Conservation (phyloP, 2,113 vertebrate genomes). For the Megaptera novaeangliae region DNA sequence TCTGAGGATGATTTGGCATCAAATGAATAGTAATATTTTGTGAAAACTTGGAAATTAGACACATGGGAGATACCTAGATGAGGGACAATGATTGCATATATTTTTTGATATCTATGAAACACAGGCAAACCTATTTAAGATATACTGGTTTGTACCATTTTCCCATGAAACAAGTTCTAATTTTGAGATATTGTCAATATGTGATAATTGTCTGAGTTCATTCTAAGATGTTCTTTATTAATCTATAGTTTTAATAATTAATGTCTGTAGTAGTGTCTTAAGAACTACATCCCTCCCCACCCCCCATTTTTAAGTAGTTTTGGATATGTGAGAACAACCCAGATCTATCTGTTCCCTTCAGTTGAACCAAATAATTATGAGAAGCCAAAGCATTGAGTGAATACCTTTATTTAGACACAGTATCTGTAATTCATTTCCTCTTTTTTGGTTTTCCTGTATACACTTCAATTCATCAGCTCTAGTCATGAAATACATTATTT, state of each 20-base stretch:
- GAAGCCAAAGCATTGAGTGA: background rate
- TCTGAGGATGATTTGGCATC: background rate
- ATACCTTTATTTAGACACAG: background rate
- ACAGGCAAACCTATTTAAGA: background rate
- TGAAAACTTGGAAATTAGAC: background rate
- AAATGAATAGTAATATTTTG: background rate
- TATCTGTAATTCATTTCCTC: background rate
- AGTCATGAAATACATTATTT: slow-evolving; percentile 15
- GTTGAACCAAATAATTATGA: background rate
- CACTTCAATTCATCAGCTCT: background rate
- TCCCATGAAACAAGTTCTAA: background rate
- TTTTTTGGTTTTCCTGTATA: background rate
- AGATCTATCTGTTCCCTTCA: background rate
- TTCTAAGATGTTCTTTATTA: background rate
- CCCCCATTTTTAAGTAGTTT: background rate
- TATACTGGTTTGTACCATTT: background rate
- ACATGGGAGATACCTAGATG: background rate
- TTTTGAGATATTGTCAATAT: background rate
- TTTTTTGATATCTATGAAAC: background rate
- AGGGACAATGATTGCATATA: background rate
- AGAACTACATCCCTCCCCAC: accelerated
- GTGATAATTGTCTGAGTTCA: background rate
- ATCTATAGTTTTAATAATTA: background rate
- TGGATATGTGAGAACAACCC: background rate
- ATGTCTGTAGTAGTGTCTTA: background rate